Conservation (phyloP, 2,888 invertebrate species). For the Trichopria drosophilae region DNA sequence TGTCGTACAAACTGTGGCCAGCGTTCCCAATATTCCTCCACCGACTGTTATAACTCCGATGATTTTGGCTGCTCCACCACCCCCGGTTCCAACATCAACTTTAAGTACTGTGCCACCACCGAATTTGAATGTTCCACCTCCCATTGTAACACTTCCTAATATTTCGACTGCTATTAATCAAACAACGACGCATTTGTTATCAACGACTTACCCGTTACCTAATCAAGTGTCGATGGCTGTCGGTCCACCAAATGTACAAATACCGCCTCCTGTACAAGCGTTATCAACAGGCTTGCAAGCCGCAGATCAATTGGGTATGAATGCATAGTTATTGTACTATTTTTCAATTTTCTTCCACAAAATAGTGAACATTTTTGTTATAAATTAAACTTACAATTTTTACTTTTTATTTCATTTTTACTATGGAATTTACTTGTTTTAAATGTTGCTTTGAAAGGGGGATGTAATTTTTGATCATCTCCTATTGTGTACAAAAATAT, state of each 20-base stretch:
- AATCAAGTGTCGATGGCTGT: slow-evolving; percentile 49
- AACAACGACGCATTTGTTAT: slow-evolving; percentile 41
- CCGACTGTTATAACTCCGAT: slow-evolving; percentile 48
- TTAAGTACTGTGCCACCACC: slow-evolving; percentile 52
- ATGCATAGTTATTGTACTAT: too few relatives aligned
- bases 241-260: slow-evolving; percentile 50
- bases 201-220: slow-evolving; percentile 48
- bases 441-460: too few relatives aligned
- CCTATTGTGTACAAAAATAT: too few relatives aligned
- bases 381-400: too few relatives aligned
- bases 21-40: slow-evolving; percentile 47
- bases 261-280: slow-evolving; percentile 51
- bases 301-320: slow-evolving; percentile 49
- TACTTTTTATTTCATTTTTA: too few relatives aligned
- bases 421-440: too few relatives aligned
- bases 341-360: too few relatives aligned
- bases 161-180: slow-evolving; percentile 40
- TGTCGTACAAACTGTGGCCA: slow-evolving; percentile 44
- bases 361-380: too few relatives aligned
- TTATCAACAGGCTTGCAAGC: slow-evolving; percentile 42
- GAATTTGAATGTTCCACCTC: slow-evolving; percentile 59
- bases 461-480: too few relatives aligned
- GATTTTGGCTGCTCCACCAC: slow-evolving; percentile 49
- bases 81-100: slow-evolving; percentile 47
- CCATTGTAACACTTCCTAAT: slow-evolving; percentile 50